Evolutionary conservation across 2,797 vertebrate genomes (phyloP), one percentile per base, ranked within the genome.

Genomic region (Cercopithecus diana): DNA sequence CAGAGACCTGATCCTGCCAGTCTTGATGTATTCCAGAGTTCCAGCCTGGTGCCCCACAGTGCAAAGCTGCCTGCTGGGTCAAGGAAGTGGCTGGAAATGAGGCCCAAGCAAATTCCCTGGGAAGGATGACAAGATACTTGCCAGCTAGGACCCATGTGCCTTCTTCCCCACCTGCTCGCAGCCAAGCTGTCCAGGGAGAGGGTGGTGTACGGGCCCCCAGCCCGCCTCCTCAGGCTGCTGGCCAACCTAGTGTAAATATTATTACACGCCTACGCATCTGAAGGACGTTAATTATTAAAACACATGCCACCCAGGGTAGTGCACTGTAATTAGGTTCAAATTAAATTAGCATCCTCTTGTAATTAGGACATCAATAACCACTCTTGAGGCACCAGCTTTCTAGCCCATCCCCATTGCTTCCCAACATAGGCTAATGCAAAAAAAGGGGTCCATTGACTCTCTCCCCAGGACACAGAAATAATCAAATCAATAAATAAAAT

Each of bases 301-400:
- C 96, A 98, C 97, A 97, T 97, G 97, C 96, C 97, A 97, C 97
- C 97, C 97, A 95, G 93, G 98, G 97, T 95, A 97, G 97, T 97
- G 90, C 95, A 85, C 95, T 98, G 97, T 97, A 98, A 98, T 98
- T 98, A 98, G 96, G 97, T 97, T 97, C 95, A 98, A 98, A 98
- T 98, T 98, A 98, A 98, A 98, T 98, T 98, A 98, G 98, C 96
- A 93, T 97, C 91, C 95, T 97, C 97, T 97, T 97, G 73, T 98
- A 98, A 98, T 98, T 97, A 98, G 96, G 96, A 97, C 95, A 98
- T 98, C 97, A 97, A 97, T 97, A 98, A 97, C 93, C 87, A 93
- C 96, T 97, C 97, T 86, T 75, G 94, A 97, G 95, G 95, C 93
- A 73, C 75, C 58, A 81, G 75, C 76, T 80, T 75, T 70, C 88